A percentile compares a stretch with the other conserved stretches of the same genome.
These are phyloP conservation scores for Pongo pygmaeus DNA, from an alignment of 2,113 vertebrate species.

Conservation along the genomic window DNA sequence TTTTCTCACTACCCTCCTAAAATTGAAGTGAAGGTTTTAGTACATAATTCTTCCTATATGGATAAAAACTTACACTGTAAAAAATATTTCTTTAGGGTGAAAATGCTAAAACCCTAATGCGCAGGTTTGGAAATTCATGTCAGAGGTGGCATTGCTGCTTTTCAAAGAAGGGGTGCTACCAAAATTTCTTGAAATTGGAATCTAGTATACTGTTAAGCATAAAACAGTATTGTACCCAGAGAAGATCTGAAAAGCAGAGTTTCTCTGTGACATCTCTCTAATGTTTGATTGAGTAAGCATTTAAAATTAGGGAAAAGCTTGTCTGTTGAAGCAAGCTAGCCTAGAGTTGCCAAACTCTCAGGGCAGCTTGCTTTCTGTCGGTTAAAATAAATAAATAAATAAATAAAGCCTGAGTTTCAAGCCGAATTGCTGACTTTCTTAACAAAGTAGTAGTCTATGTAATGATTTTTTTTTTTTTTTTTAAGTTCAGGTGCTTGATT, in stretches of 20 bases:
- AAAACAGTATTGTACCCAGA: not conserved
- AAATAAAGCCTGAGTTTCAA: slow-evolving; percentile 48
- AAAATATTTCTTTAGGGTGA: slow-evolving; percentile 50
- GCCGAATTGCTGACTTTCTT: slow-evolving; percentile 53
- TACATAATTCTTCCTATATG: slow-evolving; percentile 20
- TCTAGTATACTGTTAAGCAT: not conserved
- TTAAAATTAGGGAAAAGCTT: not conserved
- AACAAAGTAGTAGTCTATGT: slow-evolving; percentile 50
- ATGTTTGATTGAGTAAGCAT: not conserved
- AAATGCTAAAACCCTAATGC: slow-evolving; percentile 67
- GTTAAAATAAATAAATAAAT: slow-evolving; percentile 74
- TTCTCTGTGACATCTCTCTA: slow-evolving; percentile 45
- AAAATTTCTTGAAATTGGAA: slow-evolving; percentile 13
- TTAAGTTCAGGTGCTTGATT: slow-evolving; percentile 36
- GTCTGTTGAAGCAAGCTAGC: slow-evolving; percentile 48
- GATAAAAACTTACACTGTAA: slow-evolving; percentile 53
- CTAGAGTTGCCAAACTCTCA: not conserved
- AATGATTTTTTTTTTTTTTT: slow-evolving; percentile 3
- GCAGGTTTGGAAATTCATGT: slow-evolving; percentile 58
- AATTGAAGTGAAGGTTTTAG: slow-evolving; percentile 49
- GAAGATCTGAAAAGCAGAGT: slow-evolving; percentile 56
- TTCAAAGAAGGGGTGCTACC: slow-evolving; percentile 69
- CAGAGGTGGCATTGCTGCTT: slow-evolving; percentile 66
- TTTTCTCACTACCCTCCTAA: slow-evolving; percentile 48
- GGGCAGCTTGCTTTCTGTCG: slow-evolving; percentile 55